phyloP scores from a whole-genome alignment of 2,797 vertebrate genomes.

The Enteromius anoplus region DNA sequence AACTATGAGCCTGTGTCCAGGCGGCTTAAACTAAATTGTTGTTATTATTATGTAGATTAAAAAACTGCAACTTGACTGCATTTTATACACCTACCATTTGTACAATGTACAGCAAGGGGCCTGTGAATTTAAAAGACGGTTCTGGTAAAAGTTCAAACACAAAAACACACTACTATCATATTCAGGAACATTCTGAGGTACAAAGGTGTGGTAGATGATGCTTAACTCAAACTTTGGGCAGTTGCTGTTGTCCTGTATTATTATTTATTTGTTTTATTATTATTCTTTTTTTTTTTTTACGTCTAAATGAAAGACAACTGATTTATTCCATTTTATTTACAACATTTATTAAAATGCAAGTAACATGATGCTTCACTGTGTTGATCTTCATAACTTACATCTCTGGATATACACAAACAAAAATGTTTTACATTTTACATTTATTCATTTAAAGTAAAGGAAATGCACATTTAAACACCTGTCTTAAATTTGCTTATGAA shows the following conservation, averaged over 20 bases:
- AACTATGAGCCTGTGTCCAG: background rate
- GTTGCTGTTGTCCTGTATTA: background rate
- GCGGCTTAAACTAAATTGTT: background rate
- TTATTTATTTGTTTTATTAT: too few relatives aligned
- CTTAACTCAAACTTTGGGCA: background rate
- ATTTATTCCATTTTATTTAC: slow-evolving; percentile 48
- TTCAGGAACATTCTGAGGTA: background rate
- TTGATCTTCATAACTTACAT: slow-evolving; percentile 2
- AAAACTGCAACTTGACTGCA: background rate
- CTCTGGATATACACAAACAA: slow-evolving; percentile 20
- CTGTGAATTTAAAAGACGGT: background rate
- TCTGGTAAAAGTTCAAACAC: background rate
- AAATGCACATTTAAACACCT: slow-evolving; percentile 17
- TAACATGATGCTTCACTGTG: slow-evolving; percentile 1
- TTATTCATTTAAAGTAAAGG: slow-evolving; percentile 13
- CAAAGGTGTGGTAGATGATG: background rate
- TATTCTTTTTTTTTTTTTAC: background rate
- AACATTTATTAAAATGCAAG: slow-evolving; percentile 40
- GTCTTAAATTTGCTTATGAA: background rate
- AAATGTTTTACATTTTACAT: slow-evolving; percentile 15
- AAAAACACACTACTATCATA: background rate
- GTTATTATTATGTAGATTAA: background rate
- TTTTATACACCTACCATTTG: background rate
- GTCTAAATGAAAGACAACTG: slow-evolving; percentile 23
- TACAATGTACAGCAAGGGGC: background rate